A percentile compares a stretch with the other conserved stretches of the same genome.
Evolutionary conservation across 2,113 vertebrate species (phyloP).

Genomic region (Sinocyclocheilus grahami): DNA sequence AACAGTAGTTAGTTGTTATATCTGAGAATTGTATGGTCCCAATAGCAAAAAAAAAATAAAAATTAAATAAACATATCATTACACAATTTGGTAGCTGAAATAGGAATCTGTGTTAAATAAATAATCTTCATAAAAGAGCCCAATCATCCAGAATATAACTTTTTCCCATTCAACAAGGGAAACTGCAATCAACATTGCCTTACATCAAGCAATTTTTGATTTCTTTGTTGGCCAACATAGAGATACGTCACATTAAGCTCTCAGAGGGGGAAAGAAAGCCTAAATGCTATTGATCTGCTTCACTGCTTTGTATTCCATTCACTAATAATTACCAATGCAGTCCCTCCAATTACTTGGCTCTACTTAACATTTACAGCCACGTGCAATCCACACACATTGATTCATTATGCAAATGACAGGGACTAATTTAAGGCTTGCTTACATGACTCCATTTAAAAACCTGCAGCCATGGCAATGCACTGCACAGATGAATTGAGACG

Average conservation of each 20-base stretch:
- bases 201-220: constrained; percentile 46
- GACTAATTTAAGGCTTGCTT: constrained; percentile 65
- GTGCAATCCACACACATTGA: constrained; percentile 65
- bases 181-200: constrained; percentile 9
- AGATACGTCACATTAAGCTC: constrained; percentile 58
- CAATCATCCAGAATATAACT: constrained; percentile 18
- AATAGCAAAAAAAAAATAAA: not conserved
- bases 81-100: not conserved
- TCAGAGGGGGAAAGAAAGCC: constrained; percentile 59
- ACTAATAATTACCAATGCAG: constrained; percentile 77
- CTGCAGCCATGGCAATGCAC: constrained; percentile 65
- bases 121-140: not conserved
- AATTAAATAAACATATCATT: not conserved
- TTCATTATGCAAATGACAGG: constrained; percentile 76
- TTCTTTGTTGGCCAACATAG: constrained; percentile 61
- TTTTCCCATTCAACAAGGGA: not conserved
- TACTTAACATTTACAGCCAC: constrained; percentile 69
- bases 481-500: constrained; percentile 66
- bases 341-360: constrained; percentile 72
- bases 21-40: not conserved
- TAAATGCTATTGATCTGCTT: constrained; percentile 73
- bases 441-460: constrained; percentile 77
- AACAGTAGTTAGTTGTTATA: not conserved
- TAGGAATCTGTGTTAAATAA: not conserved
- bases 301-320: constrained; percentile 72